These are phyloP conservation scores for Lithophane ornitopus DNA, from an alignment of 2,888 invertebrate genomes.

Conservation along the genomic window DNA sequence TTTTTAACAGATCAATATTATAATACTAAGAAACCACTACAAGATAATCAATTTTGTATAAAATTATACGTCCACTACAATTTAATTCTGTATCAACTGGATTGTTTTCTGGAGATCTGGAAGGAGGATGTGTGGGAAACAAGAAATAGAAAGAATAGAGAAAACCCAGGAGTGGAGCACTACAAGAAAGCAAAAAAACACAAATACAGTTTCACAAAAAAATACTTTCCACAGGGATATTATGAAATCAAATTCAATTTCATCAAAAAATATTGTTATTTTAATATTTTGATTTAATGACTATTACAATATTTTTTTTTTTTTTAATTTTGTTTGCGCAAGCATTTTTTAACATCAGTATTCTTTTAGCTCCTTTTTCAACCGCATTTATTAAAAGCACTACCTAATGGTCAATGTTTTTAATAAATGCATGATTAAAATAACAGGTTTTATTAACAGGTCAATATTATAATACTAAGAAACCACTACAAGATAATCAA, in stretches of 20 bases:
- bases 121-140: not conserved
- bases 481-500: not conserved
- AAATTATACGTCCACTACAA: no score
- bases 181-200: not conserved
- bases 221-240: not conserved
- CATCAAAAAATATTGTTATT: not conserved
- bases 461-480: not conserved
- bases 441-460: not conserved
- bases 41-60: no score
- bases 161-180: not conserved
- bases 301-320: not conserved
- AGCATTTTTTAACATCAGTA: not conserved
- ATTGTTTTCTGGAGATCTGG: not conserved
- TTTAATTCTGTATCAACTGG: not conserved
- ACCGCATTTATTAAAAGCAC: no score
- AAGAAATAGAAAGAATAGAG: not conserved
- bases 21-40: not conserved
- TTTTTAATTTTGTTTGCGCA: no score
- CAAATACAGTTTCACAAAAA: not conserved
- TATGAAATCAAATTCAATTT: slow-evolving; percentile 1
- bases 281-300: not conserved
- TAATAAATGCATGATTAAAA: not conserved
- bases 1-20: not conserved
- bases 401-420: not conserved
- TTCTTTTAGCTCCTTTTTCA: not conserved